These are phyloP conservation scores for Psylliodes chrysocephalus DNA, from an alignment of 2,888 invertebrate genomes.

Conservation along the genomic window DNA sequence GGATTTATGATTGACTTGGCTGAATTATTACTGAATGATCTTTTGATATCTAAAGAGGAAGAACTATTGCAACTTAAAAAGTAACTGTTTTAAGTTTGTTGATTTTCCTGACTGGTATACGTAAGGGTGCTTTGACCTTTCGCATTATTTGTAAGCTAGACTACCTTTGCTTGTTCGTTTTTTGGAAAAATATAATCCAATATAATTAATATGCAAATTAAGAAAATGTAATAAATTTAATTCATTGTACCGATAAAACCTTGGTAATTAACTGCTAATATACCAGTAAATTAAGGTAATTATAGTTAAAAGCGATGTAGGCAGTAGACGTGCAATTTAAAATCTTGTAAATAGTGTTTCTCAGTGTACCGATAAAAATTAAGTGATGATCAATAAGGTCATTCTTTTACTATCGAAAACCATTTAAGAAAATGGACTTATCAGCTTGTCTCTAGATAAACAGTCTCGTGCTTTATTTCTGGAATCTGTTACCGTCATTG, in stretches of 20 bases:
- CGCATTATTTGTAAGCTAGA: no score
- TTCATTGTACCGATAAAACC: background rate
- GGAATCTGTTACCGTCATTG: background rate
- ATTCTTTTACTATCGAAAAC: constrained; percentile 26
- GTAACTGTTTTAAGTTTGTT: no score
- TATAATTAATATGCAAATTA: background rate
- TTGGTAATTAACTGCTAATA: background rate
- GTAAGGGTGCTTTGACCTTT: no score
- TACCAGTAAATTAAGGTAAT: constrained; percentile 15
- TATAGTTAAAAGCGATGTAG: constrained; percentile 18
- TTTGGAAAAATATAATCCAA: background rate
- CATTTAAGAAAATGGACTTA: constrained; percentile 30
- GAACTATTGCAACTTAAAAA: no score
- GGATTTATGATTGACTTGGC: no score
- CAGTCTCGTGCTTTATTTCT: constrained; percentile 24
- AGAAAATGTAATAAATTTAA: background rate
- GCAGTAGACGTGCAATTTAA: constrained; percentile 7
- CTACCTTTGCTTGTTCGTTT: no score
- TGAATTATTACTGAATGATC: no score
- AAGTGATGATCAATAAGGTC: constrained; percentile 29
- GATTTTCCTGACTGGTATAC: no score
- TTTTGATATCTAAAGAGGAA: no score
- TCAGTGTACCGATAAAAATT: constrained; percentile 41
- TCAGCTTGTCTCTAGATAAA: constrained; percentile 32
- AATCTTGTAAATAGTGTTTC: constrained; percentile 38